Conservation (phyloP, 2,888 invertebrate genomes). For the Amphipyra berbera region DNA sequence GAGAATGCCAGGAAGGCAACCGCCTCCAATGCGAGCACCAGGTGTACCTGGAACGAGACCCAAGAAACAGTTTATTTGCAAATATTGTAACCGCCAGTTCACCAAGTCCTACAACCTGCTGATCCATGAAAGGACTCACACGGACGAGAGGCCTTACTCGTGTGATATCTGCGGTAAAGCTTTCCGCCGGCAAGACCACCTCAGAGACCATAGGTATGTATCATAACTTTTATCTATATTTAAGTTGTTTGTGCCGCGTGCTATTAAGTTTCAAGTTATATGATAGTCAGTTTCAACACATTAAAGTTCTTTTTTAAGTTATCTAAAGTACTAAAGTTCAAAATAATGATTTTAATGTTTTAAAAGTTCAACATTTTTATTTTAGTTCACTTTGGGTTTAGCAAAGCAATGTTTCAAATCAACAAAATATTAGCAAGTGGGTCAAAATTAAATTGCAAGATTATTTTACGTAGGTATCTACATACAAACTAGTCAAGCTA, state of each 20-base stretch:
- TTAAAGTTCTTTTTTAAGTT: constrained; percentile 37
- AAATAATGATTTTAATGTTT: constrained; percentile 5
- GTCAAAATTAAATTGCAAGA: background rate
- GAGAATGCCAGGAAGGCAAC: constrained; percentile 86
- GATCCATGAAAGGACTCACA: constrained; percentile 99
- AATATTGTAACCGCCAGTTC: constrained; percentile 98
- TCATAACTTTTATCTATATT: constrained; percentile 35
- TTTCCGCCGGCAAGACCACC: constrained; percentile 98
- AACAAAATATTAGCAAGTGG: background rate
- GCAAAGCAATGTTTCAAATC: background rate
- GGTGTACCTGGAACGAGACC: constrained; percentile 91
- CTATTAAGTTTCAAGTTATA: constrained; percentile 51
- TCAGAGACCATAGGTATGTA: constrained; percentile 95
- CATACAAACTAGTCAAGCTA: constrained; percentile 16
- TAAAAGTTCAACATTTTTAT: constrained; percentile 10
- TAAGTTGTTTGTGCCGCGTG: constrained; percentile 32
- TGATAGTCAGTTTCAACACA: constrained; percentile 44
- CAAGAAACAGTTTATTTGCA: constrained; percentile 98
- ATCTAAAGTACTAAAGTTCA: constrained; percentile 41
- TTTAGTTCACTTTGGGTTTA: background rate
- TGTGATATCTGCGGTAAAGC: constrained; percentile 99
- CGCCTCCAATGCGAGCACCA: constrained; percentile 89
- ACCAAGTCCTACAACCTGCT: constrained; percentile 99
- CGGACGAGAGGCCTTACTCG: constrained; percentile 98
- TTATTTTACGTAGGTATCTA: background rate